These are phyloP conservation scores for Heteromurus nitidus DNA, from an alignment of 2,888 invertebrate genomes.

Conservation along the genomic window DNA sequence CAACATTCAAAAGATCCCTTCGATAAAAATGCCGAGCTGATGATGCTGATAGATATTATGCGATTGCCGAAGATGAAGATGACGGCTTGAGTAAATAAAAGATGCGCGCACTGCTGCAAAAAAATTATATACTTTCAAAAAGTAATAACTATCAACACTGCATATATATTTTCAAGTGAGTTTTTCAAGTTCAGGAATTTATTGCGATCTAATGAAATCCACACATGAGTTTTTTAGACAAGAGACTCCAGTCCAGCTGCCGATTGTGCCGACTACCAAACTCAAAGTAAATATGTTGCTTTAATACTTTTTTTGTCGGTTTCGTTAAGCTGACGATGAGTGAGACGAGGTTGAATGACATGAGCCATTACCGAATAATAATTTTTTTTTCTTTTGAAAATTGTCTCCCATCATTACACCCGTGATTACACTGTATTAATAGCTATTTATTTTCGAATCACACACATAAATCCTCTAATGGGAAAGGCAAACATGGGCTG, in stretches of 20 bases:
- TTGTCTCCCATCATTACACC: neutral
- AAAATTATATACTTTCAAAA: neutral
- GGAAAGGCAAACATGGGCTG: neutral
- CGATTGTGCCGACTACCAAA: neutral
- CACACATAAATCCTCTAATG: constrained; percentile 26
- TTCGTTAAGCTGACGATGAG: neutral
- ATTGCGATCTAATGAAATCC: constrained; percentile 14
- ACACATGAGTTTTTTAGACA: neutral
- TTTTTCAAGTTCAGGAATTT: no score
- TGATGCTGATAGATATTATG: neutral
- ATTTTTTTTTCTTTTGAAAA: neutral
- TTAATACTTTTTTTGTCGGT: neutral
- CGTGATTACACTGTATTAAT: constrained; percentile 27
- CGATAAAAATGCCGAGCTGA: no score
- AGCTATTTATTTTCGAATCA: neutral
- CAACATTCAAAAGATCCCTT: neutral
- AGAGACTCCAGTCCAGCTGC: neutral
- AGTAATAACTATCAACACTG: neutral
- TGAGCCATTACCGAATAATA: neutral
- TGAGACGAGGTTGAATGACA: neutral
- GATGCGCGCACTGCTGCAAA: neutral
- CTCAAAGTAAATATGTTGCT: neutral
- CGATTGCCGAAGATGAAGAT: constrained; percentile 12
- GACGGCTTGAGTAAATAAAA: constrained; percentile 27
- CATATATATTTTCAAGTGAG: neutral